Base-by-base conservation (phyloP, 1,140 invertebrate species). In the Drosophila tsacasi region DNA sequence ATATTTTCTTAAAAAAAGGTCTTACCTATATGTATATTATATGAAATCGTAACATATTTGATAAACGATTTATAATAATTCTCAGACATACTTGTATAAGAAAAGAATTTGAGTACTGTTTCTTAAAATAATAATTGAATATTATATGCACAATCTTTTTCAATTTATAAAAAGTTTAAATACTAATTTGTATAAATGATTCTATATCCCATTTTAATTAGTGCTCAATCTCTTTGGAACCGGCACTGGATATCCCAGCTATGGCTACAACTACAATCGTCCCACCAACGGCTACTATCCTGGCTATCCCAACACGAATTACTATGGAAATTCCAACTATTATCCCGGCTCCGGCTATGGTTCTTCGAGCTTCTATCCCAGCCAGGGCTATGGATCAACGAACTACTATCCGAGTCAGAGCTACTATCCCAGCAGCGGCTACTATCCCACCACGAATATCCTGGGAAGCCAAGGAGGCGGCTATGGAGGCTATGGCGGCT, bases 401-500 rank as follows among this genome's bases (percentile, higher is more conserved):
- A 59, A 37, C 25, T 79, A 76, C 52, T 76, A 82, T 62, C 80
- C 81, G 3, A 67, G 5, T n/a, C 63, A 63, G 27, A 58, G 57
- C 2, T 66, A 49, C 25, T 49, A 66, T 65, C 35, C 35, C 25
- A 23, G 35, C 32, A 44, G 40, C 12, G 66, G 73, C 17, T 82
- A 79, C 59, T 92, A 91, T 71, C 91, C 91, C 13, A 79, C 78
- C 10, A 93, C 71, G 58, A 93, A 92, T 50, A 92, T 85, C 21
- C 46, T 85, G 47, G 93, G 92, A 8, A 63, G 74, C 9, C 75
- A 77, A n/a, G 75, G 71, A 19, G 54, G 57, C 5, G 91, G 78
- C 21, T 89, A 92, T 52, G 89, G 92, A 57, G 93, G 93, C 8
- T 93, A 93, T 27, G 93, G 93, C 8, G 93, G 93, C 21, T 93